Conservation (phyloP, 2,797 vertebrate species). For the Margarornis squamiger region DNA sequence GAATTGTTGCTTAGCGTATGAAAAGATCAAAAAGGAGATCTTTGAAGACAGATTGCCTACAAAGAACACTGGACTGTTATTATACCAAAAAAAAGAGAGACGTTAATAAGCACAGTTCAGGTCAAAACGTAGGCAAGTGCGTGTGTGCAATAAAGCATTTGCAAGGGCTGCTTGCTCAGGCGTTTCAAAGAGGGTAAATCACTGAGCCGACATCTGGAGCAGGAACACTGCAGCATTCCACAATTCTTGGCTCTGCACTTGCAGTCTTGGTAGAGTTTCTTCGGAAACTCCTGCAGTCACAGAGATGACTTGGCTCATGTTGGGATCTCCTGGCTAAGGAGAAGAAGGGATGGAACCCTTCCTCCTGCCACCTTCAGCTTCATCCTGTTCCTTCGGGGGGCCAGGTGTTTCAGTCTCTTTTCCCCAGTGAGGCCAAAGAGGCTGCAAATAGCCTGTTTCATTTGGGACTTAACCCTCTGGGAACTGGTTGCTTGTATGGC, state of each 20-base stretch:
- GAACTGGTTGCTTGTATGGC: background rate
- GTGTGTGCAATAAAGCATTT: background rate
- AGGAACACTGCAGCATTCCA: background rate
- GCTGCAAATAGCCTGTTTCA: background rate
- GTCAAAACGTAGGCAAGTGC: background rate
- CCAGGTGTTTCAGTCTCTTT: background rate
- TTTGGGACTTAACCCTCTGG: background rate
- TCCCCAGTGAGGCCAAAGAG: fast-evolving
- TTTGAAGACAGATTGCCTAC: constrained; percentile 24
- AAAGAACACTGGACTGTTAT: background rate
- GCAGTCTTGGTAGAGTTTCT: background rate
- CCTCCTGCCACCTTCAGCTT: fast-evolving
- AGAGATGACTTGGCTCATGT: background rate
- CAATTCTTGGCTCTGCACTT: fast-evolving
- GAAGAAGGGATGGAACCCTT: background rate
- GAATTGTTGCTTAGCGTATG: constrained; percentile 57
- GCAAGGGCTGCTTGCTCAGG: background rate
- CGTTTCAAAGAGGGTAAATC: background rate
- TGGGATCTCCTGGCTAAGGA: background rate
- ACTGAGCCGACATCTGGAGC: background rate
- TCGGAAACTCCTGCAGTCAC: fast-evolving
- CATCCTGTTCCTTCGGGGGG: background rate
- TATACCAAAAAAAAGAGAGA: background rate
- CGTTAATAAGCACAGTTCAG: background rate
- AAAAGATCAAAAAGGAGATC: constrained; percentile 57